A percentile compares a stretch with the other conserved stretches of the same genome.
phyloP scores from a whole-genome alignment of 2,888 invertebrate genomes.

The Bugula neritina region DNA sequence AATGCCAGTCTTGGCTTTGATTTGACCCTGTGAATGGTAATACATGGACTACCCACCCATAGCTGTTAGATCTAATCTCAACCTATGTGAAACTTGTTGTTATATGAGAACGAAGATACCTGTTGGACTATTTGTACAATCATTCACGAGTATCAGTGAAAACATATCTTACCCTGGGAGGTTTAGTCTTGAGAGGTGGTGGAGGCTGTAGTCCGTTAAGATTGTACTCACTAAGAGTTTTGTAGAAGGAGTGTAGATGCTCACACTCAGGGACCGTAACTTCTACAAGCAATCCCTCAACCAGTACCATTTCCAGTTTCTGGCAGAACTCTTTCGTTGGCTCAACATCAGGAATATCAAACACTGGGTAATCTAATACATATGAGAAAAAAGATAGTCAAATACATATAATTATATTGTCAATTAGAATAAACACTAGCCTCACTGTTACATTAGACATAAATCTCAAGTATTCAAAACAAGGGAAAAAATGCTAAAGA shows the following conservation, averaged over 20 bases:
- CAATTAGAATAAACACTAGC: background rate
- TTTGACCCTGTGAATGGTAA: too few species aligned
- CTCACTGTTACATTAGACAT: too few species aligned
- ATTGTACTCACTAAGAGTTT: constrained; percentile 50
- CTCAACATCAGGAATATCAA: constrained; percentile 3
- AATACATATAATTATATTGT: background rate
- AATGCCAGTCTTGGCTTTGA: background rate
- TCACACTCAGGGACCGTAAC: constrained; percentile 79
- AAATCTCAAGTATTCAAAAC: too few species aligned
- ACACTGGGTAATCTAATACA: background rate
- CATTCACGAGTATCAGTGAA: background rate
- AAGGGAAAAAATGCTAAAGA: too few species aligned
- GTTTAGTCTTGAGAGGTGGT: background rate
- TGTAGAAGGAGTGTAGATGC: constrained; percentile 60
- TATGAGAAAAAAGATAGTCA: background rate
- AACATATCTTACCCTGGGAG: background rate
- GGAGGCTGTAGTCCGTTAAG: constrained; percentile 41
- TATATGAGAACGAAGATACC: too few species aligned
- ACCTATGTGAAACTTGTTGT: too few species aligned
- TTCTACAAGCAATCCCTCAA: constrained; percentile 85
- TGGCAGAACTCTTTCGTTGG: constrained; percentile 32
- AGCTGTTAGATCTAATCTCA: too few species aligned
- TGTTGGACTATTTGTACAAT: background rate
- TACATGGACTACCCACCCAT: too few species aligned
- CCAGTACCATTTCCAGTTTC: constrained; percentile 73